Conservation (phyloP, 2,113 vertebrate genomes). For the Sinocyclocheilus anophthalmus region DNA sequence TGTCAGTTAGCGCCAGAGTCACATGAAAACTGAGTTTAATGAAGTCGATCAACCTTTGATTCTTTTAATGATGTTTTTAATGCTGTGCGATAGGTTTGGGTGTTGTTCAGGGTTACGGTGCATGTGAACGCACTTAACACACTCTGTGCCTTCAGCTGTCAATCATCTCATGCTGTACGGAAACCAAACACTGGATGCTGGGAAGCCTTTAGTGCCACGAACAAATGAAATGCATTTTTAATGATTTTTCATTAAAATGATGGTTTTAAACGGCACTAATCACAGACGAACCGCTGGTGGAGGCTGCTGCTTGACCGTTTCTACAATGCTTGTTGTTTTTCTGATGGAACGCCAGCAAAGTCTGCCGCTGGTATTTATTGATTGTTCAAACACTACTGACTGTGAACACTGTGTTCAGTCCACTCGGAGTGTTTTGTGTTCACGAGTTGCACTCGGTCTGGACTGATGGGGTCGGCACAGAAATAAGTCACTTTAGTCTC, state of each 20-base stretch:
- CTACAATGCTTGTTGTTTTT: no score
- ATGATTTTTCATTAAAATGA: no score
- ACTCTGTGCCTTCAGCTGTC: conserved; percentile 8
- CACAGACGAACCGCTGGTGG: not conserved
- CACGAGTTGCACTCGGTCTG: not conserved
- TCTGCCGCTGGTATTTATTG: not conserved
- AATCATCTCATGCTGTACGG: not conserved
- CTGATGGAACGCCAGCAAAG: not conserved
- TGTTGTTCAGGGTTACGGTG: not conserved
- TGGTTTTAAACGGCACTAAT: not conserved
- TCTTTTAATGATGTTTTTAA: not conserved
- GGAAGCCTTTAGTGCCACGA: not conserved
- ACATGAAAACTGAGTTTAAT: not conserved
- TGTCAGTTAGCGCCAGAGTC: not conserved
- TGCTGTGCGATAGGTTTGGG: no score
- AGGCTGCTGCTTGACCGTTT: conserved; percentile 4
- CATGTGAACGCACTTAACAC: conserved; percentile 3
- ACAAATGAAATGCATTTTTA: not conserved
- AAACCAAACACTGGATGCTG: not conserved
- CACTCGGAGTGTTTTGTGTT: not conserved
- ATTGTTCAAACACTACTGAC: conserved; percentile 1
- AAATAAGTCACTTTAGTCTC: not conserved
- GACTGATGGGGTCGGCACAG: conserved; percentile 15
- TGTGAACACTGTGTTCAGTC: not conserved
- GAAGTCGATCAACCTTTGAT: not conserved